These are phyloP conservation scores for Pseudomyrmex gracilis DNA, from an alignment of 1,140 invertebrate genomes.

Conservation along the genomic window DNA sequence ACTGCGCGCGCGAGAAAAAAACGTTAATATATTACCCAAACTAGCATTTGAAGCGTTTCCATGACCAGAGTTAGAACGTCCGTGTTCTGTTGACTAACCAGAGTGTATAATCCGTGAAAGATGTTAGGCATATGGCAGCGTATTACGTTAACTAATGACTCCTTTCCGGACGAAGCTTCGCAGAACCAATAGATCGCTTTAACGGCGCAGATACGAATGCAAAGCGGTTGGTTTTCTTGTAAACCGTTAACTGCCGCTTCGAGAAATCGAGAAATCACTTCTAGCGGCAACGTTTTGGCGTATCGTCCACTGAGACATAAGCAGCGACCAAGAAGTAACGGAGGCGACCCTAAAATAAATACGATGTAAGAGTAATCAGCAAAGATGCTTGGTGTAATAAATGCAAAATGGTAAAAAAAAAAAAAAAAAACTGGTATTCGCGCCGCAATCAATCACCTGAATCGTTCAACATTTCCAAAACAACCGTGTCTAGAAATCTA, in stretches of 20 bases:
- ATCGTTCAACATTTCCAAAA: slow-evolving; percentile 83
- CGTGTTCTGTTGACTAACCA: slow-evolving; percentile 78
- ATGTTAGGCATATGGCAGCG: slow-evolving; percentile 80
- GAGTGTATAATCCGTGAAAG: slow-evolving; percentile 82
- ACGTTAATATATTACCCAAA: slow-evolving; percentile 87
- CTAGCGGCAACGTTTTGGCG: slow-evolving; percentile 87
- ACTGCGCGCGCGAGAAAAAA: slow-evolving; percentile 4
- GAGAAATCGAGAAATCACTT: slow-evolving; percentile 87
- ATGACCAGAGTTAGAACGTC: slow-evolving; percentile 89
- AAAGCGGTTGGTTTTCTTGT: slow-evolving; percentile 85
- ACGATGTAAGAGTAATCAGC: neutral
- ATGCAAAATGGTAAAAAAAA: no score
- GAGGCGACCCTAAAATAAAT: slow-evolving; percentile 84
- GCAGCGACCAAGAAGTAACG: slow-evolving; percentile 91
- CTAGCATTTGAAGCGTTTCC: slow-evolving; percentile 89
- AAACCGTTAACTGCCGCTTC: slow-evolving; percentile 88
- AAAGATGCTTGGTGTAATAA: neutral
- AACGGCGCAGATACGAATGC: slow-evolving; percentile 83
- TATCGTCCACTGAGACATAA: slow-evolving; percentile 90
- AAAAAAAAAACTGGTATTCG: neutral
- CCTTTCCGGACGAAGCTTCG: slow-evolving; percentile 74
- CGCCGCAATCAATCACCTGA: slow-evolving; percentile 75
- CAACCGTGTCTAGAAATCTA: slow-evolving; percentile 89
- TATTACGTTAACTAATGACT: slow-evolving; percentile 76
- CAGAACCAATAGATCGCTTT: slow-evolving; percentile 84